These are phyloP conservation scores for Acanthurus tractus DNA, from an alignment of 2,797 vertebrate species.

Conservation along the genomic window DNA sequence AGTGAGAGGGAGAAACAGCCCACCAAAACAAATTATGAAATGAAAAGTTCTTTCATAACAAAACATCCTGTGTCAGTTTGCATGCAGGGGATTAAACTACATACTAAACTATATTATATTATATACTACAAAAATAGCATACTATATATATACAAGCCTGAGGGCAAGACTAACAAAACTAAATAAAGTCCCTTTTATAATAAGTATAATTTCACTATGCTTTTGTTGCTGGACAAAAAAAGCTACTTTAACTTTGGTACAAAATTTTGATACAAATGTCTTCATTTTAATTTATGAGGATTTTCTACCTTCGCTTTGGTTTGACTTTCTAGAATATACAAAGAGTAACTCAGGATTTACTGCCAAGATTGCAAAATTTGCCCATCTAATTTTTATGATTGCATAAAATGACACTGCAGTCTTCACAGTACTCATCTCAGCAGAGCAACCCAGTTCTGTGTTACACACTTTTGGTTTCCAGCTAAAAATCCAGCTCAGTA, in stretches of 20 bases:
- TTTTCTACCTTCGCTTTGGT: not conserved
- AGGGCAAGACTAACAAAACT: not conserved
- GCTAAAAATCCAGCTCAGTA: not conserved
- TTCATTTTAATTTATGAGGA: not conserved
- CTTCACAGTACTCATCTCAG: not conserved
- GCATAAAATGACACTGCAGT: not conserved
- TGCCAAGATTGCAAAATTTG: not conserved
- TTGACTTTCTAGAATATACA: not conserved
- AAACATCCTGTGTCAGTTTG: not conserved
- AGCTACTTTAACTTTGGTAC: not conserved
- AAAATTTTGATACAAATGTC: not conserved
- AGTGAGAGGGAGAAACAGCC: not conserved
- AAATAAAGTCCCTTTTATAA: not conserved
- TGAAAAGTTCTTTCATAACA: conserved; percentile 12
- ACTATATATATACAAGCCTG: no score
- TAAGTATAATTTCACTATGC: not conserved
- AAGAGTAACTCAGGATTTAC: not conserved
- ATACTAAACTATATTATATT: not conserved
- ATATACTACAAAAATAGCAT: no score
- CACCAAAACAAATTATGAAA: conserved; percentile 24
- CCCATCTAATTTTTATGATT: not conserved
- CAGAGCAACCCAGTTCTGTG: not conserved
- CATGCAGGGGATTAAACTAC: not conserved
- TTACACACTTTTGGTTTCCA: not conserved
- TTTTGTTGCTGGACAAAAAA: not conserved